phyloP scores from a whole-genome alignment of 1,140 invertebrate species.

The Agrilus planipennis region DNA sequence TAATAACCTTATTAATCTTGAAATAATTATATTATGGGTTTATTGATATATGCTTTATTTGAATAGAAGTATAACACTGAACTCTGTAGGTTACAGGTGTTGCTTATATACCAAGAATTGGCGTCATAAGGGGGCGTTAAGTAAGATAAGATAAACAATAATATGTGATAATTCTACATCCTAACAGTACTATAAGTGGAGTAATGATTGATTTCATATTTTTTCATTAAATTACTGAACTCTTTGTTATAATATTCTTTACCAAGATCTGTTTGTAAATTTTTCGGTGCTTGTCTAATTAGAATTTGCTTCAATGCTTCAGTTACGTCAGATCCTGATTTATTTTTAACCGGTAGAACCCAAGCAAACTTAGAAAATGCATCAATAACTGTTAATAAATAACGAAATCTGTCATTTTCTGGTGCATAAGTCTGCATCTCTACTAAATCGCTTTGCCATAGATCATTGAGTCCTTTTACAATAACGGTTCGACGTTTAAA shows the following conservation, averaged over 20 bases:
- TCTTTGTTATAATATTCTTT: constrained; percentile 21
- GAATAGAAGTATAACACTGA: no score
- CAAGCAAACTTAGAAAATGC: constrained; percentile 28
- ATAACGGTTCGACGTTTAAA: constrained; percentile 27
- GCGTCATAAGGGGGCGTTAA: no score
- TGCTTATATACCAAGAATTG: no score
- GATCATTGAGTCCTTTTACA: constrained; percentile 22
- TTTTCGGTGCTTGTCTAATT: constrained; percentile 12
- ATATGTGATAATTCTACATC: no score
- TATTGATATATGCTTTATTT: no score
- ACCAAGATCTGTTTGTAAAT: constrained; percentile 26
- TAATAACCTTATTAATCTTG: no score
- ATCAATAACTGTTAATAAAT: constrained; percentile 27
- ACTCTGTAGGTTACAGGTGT: no score
- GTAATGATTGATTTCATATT: constrained; percentile 16
- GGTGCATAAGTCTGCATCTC: constrained; percentile 13
- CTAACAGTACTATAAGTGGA: constrained; percentile 11
- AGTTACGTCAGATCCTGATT: constrained; percentile 10
- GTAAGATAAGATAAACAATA: no score
- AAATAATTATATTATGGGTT: no score
- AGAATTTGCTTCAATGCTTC: constrained; percentile 2
- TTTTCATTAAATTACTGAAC: constrained; percentile 9
- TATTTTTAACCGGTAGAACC: constrained; percentile 22
- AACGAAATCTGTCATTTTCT: constrained; percentile 22
- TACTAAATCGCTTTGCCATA: constrained; percentile 21